Evolutionary conservation across 2,797 vertebrate species (phyloP).

Genomic region (Bufotes viridis): DNA sequence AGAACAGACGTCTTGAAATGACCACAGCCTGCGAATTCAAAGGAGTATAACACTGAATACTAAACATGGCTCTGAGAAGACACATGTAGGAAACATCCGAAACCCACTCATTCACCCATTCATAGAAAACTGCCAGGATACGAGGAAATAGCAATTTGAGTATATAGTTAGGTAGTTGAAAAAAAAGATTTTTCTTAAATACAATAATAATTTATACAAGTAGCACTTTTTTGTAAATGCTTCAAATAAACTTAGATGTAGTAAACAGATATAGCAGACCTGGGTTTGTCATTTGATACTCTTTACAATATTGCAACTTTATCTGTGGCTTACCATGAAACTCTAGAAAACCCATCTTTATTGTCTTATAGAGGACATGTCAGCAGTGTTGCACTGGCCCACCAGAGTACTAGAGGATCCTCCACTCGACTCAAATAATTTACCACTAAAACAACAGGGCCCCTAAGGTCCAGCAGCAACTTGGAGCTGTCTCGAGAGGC

Average conservation of each 20-base stretch:
- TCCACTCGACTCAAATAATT: too few relatives aligned
- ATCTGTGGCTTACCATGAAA: not conserved
- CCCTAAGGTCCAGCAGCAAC: too few relatives aligned
- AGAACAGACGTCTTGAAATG: conserved; percentile 21
- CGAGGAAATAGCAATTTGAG: too few relatives aligned
- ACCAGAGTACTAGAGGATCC: too few relatives aligned
- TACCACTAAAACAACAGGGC: too few relatives aligned
- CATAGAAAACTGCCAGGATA: not conserved
- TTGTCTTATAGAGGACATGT: too few relatives aligned
- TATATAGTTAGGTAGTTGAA: not conserved
- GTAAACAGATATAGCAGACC: too few relatives aligned
- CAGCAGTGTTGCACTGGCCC: too few relatives aligned
- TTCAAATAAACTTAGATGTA: not conserved
- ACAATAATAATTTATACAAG: not conserved
- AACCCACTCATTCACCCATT: not conserved
- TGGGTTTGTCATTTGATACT: not conserved
- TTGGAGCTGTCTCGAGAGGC: too few relatives aligned
- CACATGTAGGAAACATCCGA: not conserved
- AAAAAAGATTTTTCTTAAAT: not conserved
- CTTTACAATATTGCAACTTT: not conserved
- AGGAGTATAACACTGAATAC: conserved; percentile 23
- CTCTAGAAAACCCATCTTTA: too few relatives aligned
- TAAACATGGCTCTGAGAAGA: not conserved
- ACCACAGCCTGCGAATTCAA: conserved; percentile 21
- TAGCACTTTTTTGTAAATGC: not conserved